A percentile compares a stretch with the other conserved stretches of the same genome.
These are phyloP conservation scores for Mactromeris polynyma DNA, from an alignment of 2,888 invertebrate species.

Conservation along the genomic window DNA sequence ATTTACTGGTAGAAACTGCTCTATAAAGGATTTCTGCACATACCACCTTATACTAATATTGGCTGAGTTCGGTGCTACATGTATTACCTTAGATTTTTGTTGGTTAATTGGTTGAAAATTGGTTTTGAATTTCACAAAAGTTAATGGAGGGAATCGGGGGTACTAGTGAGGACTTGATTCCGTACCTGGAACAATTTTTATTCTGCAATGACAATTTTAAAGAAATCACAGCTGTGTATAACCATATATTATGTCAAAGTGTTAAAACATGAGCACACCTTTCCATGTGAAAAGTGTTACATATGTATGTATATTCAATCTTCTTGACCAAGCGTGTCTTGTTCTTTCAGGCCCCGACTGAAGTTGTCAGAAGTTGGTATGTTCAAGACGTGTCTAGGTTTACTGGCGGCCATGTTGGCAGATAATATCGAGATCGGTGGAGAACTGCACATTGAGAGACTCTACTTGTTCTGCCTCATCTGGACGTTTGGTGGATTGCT, in stretches of 20 bases:
- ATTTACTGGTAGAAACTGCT: no score
- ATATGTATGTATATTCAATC: neutral
- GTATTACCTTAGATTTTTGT: no score
- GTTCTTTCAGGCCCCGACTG: conserved; percentile 80
- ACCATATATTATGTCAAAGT: neutral
- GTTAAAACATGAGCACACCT: neutral
- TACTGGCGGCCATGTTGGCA: conserved; percentile 87
- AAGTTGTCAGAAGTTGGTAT: conserved; percentile 85
- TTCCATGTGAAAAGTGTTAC: neutral
- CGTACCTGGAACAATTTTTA: no score
- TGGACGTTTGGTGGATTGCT: conserved; percentile 87
- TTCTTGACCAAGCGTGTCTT: neutral
- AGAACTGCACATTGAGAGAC: conserved; percentile 86
- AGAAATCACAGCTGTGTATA: no score
- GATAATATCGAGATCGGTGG: conserved; percentile 87
- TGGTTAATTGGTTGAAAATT: no score
- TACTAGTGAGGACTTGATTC: no score
- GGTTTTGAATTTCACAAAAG: no score
- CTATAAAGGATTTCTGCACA: no score
- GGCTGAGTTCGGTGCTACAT: no score
- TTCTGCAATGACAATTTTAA: no score
- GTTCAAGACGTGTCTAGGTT: conserved; percentile 85
- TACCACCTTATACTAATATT: no score
- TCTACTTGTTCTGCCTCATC: conserved; percentile 87
- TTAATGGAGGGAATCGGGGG: no score